Base-by-base conservation (phyloP, 2,797 vertebrate genomes). In the Protonibea diacanthus region DNA sequence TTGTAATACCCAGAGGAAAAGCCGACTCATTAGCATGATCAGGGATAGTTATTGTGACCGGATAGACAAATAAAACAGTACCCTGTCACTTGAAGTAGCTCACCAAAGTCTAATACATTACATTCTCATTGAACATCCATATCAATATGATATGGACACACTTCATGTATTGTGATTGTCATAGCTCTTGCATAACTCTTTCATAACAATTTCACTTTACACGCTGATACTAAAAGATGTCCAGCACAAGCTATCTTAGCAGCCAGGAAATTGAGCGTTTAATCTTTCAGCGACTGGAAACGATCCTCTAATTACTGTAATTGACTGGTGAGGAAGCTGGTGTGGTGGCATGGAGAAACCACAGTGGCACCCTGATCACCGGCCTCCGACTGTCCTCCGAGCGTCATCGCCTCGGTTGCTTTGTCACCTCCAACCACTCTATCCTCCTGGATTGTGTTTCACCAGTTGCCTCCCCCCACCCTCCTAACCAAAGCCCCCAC, bases 281-380 rank as follows among this genome's bases (percentile, higher is more conserved):
- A 84, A 86, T 91, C 89, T 90, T 88, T 90, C 83, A 87, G 66
- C 69, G 29, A 75, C 76, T 87, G 87, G 76, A 90, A 89, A 87
- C 48, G 45, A 84, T 88, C 82, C 72, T 78, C 86, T 90, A 90
- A 93, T 92, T 87, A 90, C 87, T 89, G 78, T 91, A 92, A 93
- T 92, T 91, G 91, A 74, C 81, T 77, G 81, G 69, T 33, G 81
- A 83, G 77, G 81, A 83, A 38, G 86, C 20, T 45, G 80, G 62
- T 78, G 85, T 76, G 80, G 78, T 80, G 86, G 86, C 71, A 74
- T 65, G 67, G 68, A 67, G 57, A 66, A 85, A 61, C 78, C 66
- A 52, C 23, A 9, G 53, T 82, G 76, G 80, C 87, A 86, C 42
- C 52, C 73, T 66, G 76, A 85, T 78, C 86, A 76, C 52, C 40